Conservation (phyloP, 2,113 vertebrate genomes). For the Nothoprocta perdicaria region DNA sequence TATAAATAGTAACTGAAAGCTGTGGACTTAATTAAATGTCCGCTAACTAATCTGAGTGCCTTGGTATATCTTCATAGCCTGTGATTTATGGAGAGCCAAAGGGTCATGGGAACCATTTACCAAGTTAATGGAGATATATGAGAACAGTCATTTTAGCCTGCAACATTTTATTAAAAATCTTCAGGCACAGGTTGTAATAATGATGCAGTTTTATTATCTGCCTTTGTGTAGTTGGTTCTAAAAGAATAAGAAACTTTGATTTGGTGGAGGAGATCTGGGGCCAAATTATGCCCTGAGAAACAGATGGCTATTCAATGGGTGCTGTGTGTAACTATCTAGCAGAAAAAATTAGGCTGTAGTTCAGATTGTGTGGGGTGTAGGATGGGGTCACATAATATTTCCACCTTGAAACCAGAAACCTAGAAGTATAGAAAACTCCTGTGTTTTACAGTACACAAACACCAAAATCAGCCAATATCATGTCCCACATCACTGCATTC, state of each 20-base stretch:
- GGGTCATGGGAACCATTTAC: constrained; percentile 64
- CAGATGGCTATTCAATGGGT: not conserved
- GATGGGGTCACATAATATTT: not conserved
- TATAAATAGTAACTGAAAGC: constrained; percentile 63
- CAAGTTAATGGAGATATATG: constrained; percentile 46
- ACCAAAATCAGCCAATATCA: not conserved
- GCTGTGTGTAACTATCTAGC: not conserved
- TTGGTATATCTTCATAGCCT: constrained; percentile 45
- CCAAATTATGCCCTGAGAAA: not conserved
- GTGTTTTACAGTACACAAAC: not conserved
- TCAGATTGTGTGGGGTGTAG: not conserved
- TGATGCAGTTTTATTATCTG: not conserved
- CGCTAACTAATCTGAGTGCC: constrained; percentile 36
- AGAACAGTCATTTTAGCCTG: constrained; percentile 52
- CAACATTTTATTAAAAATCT: constrained; percentile 58
- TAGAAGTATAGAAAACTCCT: not conserved
- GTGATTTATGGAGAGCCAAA: constrained; percentile 73
- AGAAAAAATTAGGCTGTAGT: constrained; percentile 18
- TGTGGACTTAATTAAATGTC: constrained; percentile 64
- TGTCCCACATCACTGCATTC: not conserved
- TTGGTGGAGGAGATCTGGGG: not conserved
- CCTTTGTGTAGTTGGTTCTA: not conserved
- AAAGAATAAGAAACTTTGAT: not conserved
- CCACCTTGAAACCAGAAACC: not conserved
- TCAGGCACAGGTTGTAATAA: not conserved